These are phyloP conservation scores for Cybosia mesomella DNA, from an alignment of 2,888 invertebrate genomes.

Conservation along the genomic window DNA sequence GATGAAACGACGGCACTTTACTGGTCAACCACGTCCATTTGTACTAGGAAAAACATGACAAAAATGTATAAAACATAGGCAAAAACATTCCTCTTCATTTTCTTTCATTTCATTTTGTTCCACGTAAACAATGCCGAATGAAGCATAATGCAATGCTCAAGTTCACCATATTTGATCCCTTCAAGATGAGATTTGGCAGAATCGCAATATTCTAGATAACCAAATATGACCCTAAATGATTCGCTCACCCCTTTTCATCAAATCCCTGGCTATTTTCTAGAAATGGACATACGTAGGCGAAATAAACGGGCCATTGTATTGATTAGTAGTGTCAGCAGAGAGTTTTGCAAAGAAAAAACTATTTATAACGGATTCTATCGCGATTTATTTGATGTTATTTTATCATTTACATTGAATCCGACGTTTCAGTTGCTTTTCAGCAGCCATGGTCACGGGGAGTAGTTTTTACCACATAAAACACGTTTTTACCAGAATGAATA, in stretches of 20 bases:
- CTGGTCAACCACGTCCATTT: neutral
- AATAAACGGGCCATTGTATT: slow-evolving; percentile 26
- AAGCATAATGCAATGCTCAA: slow-evolving; percentile 29
- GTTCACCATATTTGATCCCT: slow-evolving; percentile 42
- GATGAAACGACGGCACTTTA: no score
- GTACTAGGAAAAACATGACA: no score
- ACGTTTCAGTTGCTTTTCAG: no score
- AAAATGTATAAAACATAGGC: slow-evolving; percentile 8
- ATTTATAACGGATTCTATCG: no score
- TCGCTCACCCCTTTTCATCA: slow-evolving; percentile 37
- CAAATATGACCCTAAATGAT: slow-evolving; percentile 27
- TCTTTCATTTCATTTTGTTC: neutral
- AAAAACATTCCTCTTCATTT: neutral
- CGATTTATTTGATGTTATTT: no score
- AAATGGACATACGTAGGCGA: slow-evolving; percentile 26
- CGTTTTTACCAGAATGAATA: neutral
- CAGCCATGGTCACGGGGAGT: no score
- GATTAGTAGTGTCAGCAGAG: slow-evolving; percentile 7
- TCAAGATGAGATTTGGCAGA: slow-evolving; percentile 39
- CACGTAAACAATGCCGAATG: slow-evolving; percentile 17
- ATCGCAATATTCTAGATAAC: slow-evolving; percentile 39
- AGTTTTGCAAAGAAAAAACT: neutral
- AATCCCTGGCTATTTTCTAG: slow-evolving; percentile 32
- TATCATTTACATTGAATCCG: no score
- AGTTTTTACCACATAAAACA: no score